Base-by-base conservation (phyloP, 2,797 vertebrate genomes). In the Hyperoplus immaculatus region DNA sequence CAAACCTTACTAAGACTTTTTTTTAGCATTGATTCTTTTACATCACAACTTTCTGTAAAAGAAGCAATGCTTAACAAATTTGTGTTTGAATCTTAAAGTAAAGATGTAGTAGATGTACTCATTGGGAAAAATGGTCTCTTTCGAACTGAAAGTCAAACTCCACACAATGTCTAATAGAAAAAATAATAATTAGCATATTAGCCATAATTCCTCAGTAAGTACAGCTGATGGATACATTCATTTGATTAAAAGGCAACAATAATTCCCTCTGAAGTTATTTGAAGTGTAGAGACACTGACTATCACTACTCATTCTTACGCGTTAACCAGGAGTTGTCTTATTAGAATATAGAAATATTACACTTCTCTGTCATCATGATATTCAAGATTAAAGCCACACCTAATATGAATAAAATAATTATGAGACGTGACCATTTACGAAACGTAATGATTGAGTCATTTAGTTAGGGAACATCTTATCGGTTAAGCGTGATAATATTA, bases 161-260 rank as follows among this genome's bases (percentile, higher is more conserved):
- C 36, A 55, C 5, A 56, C 10, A n/a, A 29, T 13, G 45, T 11
- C 18, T 50, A 8, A 29, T 13, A 49, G 42, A 12, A 60, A 55
- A 47, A n/a, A 13, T n/a, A 49, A 62, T 36, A 43, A 64, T 77
- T 38, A 5, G 39, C n/a, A 41, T 75, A 12, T 38, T 11, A 56
- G 63, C 3, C 15, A 45, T 16, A 38, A n/a, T 68, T 62, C 16
- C 38, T 14, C 46, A 56, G 4, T 47, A 51, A 53, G 5, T 57
- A 15, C 7, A 45, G 6, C n/a, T 16, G 9, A 42, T 10, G 38
- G 15, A 67, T 14, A 36, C 36, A 62, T 36, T 0, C 42, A 50
- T 18, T 12, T 7, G 15, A 59, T 42, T 54, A 13, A 59, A 15
- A 67, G 38, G 11, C 18, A 42, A 39, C 12, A 51, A 36, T 1